Base-by-base conservation (phyloP, 2,888 invertebrate species). In the Rhorus exstirpatorius region DNA sequence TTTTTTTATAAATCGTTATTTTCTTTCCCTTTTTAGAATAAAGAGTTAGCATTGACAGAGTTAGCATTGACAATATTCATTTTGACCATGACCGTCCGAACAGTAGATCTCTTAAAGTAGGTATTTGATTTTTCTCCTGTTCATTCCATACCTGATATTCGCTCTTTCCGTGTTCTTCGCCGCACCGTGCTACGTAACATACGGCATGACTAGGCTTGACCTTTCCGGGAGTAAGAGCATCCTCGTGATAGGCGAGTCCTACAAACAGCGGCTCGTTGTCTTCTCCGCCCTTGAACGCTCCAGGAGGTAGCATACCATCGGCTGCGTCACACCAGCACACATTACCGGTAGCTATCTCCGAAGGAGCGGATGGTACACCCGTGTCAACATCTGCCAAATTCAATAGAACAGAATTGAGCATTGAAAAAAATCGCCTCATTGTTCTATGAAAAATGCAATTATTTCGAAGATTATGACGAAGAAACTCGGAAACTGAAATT, bases 221-320 rank as follows among this genome's bases (percentile, higher is more conserved):
- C 92, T 97, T 97, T 24, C 97, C 97, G 65, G 97, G 97, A 83
- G 97, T 95, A 49, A 97, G 91, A n/a, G 95, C 96, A 6, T 96
- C 96, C 85, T 95, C 95, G 89, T 96, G 96, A 19, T 93, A 92
- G 1, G 96, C 96, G 87, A 97, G 94, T 14, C 96, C 95, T 1
- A 97, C 94, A 88, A 95, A 96, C 4, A 96, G 89, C 1, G 94
- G 93, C 88, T 95, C 96, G 12, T 93, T 94, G 88, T 96, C 95
- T 88, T 94, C 94, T 1, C 95, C 96, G 31, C 95, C 96, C 71
- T 96, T 96, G 86, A 97, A 94, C 0, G 97, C 97, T 75, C 95
- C 95, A 7, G 96, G 95, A 17, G 97, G 97, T 71, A 97, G 93
- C 90, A 95, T 95, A 6, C 96, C 95, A 41, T 95, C 95, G 76